Conservation (phyloP, 23 tunicate species). For the Ascidia mentula region DNA sequence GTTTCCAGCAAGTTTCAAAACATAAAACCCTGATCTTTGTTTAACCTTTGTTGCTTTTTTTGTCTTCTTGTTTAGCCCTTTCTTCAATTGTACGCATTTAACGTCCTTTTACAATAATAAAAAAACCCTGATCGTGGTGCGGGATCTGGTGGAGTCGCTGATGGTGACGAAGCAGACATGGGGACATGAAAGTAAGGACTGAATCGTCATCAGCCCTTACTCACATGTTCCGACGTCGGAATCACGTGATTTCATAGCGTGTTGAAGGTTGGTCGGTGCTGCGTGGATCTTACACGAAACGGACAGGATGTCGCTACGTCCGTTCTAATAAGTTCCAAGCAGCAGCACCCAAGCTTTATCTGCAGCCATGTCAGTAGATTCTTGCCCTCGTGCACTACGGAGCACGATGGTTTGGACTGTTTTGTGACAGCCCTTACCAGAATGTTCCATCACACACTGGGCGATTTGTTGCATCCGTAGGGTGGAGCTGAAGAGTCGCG, state of each 20-base stretch:
- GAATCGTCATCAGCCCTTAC: not conserved
- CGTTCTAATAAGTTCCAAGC: not conserved
- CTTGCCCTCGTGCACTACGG: not conserved
- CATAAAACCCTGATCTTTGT: not conserved
- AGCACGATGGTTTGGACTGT: not conserved
- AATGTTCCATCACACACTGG: not conserved
- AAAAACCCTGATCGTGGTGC: no score
- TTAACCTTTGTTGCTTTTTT: no score
- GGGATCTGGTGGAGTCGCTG: no score
- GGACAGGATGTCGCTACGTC: not conserved
- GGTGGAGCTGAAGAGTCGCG: not conserved
- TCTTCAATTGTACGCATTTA: no score
- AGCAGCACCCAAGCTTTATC: not conserved
- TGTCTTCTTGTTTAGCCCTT: no score
- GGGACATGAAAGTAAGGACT: not conserved
- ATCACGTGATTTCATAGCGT: not conserved
- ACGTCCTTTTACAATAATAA: no score
- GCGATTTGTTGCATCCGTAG: not conserved
- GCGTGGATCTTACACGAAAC: not conserved
- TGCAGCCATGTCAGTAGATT: not conserved
- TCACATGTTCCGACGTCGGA: not conserved
- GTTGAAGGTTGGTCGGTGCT: not conserved
- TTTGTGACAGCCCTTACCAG: slow-evolving; percentile 1
- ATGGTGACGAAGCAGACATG: no score
- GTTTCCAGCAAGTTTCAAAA: slow-evolving; percentile 3